Conservation (phyloP, 2,797 vertebrate species). For the Pangasius larnaudii region DNA sequence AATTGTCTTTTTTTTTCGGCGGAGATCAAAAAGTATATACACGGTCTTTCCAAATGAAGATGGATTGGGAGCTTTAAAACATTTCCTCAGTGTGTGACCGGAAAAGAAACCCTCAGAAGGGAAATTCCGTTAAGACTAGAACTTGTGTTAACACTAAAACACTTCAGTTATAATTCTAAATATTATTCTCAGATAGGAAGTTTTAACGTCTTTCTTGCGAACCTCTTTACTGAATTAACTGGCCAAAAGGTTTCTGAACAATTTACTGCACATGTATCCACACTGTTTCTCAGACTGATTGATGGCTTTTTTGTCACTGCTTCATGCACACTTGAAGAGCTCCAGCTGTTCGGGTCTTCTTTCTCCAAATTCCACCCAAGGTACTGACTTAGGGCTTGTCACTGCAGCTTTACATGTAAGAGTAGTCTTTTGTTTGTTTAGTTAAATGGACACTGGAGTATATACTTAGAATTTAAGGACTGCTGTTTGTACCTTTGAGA, state of each 20-base stretch:
- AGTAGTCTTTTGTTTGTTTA: not conserved
- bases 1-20: not conserved
- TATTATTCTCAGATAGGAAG: not conserved
- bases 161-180: not conserved
- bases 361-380: not conserved
- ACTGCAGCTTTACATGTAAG: not conserved
- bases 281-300: not conserved
- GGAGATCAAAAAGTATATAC: not conserved
- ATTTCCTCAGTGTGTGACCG: not conserved
- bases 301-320: conserved; percentile 2
- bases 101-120: not conserved
- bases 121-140: not conserved
- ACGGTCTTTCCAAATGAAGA: conserved; percentile 3
- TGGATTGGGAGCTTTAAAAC: conserved; percentile 1
- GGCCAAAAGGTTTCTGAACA: not conserved
- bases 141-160: not conserved
- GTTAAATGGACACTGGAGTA: not conserved
- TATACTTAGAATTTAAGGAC: not conserved
- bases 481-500: not conserved
- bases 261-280: not conserved
- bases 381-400: not conserved
- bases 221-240: not conserved
- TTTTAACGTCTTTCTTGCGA: not conserved
- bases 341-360: not conserved
- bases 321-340: not conserved